These are phyloP conservation scores for Sebastes diaconus DNA, from an alignment of 2,797 vertebrate genomes.

Conservation along the genomic window DNA sequence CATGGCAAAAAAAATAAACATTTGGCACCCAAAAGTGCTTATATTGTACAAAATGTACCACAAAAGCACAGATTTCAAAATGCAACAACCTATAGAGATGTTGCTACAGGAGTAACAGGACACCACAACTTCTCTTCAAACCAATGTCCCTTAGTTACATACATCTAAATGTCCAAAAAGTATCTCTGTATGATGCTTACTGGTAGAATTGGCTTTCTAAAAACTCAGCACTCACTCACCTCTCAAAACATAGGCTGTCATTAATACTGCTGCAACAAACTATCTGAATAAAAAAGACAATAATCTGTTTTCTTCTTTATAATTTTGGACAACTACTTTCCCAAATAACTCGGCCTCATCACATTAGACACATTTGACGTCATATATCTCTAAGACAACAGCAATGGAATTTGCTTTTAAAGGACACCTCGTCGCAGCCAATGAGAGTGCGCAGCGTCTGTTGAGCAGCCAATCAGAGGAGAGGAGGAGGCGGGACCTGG, in stretches of 20 bases:
- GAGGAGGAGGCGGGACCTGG: constrained; percentile 31
- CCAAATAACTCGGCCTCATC: constrained; percentile 43
- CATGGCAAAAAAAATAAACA: not conserved
- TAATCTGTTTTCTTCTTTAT: not conserved
- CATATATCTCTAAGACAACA: constrained; percentile 76
- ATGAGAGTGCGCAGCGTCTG: constrained; percentile 60
- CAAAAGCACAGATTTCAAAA: not conserved
- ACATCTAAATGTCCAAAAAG: not conserved
- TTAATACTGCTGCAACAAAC: not conserved
- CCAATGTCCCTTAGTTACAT: not conserved
- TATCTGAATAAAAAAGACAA: not conserved
- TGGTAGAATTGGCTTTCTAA: not conserved
- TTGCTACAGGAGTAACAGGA: not conserved
- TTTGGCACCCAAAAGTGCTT: not conserved
- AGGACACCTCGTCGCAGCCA: constrained; percentile 58
- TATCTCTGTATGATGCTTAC: not conserved
- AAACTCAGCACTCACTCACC: not conserved
- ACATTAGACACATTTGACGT: constrained; percentile 78
- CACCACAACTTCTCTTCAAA: not conserved
- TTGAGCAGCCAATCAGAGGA: constrained; percentile 65
- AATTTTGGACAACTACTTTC: constrained; percentile 22
- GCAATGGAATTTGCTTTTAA: constrained; percentile 66
- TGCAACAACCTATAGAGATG: not conserved
- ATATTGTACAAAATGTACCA: not conserved
- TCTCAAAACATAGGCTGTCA: not conserved